Evolutionary conservation across 2,113 vertebrate genomes (phyloP), one percentile per base, ranked within the genome.

Genomic region (Parotia lawesii): DNA sequence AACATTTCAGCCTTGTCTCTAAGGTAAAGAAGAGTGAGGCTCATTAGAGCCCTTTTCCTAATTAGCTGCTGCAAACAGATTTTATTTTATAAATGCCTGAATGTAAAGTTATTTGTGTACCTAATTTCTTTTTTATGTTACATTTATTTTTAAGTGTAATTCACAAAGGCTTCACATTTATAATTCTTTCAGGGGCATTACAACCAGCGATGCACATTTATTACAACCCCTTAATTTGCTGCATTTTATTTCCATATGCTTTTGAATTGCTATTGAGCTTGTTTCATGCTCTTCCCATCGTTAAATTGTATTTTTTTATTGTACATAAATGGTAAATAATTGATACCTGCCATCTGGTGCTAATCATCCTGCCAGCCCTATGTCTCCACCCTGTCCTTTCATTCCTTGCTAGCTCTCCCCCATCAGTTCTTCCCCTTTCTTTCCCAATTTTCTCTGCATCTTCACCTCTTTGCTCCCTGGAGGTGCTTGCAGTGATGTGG

Each of bases 261-360:
- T 97, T 98, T 94, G 95, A 97, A 97, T 94, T 90, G 96, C 96
- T 97, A 95, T 95, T 91, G 97, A 97, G 97, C 97, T 97, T 96
- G 96, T 97, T 98, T 97, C 94, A 87, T 97, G 96, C 95, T 96
- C 97, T 97, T 98, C 95, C 96, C 95, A 94, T 96, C 87, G 61
- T 97, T 97, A 97, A 97, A 97, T 90, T 96, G 95, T 94, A 95
- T 96, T 97, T 98, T 96, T 97, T 97, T 97, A 97, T 96, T 95
- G 96, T 97, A 87, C 94, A 95, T 97, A 97, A 98, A 98, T 95
- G 97, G 97, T 98, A 98, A 98, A 98, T 98, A 98, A 98, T 98
- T 98, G 97, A 98, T 98, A 98, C 97, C 97, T 98, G 97, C 98
- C 98, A 98, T 97, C 96, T 97, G 98, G 94, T 90, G 94, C 96